phyloP scores from a whole-genome alignment of 1,140 invertebrate species.

The Cylas formicarius region DNA sequence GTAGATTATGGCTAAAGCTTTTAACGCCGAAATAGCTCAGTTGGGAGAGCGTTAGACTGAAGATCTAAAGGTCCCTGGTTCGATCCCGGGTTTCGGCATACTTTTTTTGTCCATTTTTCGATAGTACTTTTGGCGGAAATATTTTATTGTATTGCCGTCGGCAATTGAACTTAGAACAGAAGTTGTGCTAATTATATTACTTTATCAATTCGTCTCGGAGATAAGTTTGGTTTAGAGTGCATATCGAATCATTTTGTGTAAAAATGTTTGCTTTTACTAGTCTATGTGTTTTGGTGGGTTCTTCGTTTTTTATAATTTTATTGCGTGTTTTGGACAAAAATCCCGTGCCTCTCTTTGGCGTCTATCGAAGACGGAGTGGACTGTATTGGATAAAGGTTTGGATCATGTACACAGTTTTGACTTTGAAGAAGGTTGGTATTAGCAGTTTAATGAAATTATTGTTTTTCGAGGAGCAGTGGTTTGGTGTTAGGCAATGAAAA shows the following conservation, averaged over 20 bases:
- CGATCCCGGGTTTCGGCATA: conserved; percentile 71
- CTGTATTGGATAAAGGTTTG: conserved; percentile 46
- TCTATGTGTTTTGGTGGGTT: conserved; percentile 8
- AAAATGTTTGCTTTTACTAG: too few relatives aligned
- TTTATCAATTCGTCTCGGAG: too few relatives aligned
- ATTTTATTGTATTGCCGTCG: too few relatives aligned
- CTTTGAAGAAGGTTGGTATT: conserved; percentile 37
- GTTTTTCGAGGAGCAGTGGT: neutral
- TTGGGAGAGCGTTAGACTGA: conserved; percentile 76
- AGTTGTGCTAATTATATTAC: too few relatives aligned
- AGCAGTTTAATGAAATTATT: neutral
- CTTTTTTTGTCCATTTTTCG: too few relatives aligned
- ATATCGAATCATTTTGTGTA: too few relatives aligned
- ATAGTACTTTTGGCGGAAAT: too few relatives aligned
- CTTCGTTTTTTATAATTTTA: conserved; percentile 14
- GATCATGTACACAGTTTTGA: conserved; percentile 43
- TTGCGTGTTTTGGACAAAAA: conserved; percentile 22
- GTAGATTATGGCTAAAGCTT: too few relatives aligned
- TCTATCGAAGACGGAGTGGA: conserved; percentile 46
- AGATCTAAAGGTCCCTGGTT: conserved; percentile 68
- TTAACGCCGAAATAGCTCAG: conserved; percentile 72
- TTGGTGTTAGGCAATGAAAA: conserved; percentile 1
- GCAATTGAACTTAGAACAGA: too few relatives aligned
- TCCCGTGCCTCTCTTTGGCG: conserved; percentile 43
- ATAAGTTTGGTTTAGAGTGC: too few relatives aligned